A percentile compares a stretch with the other conserved stretches of the same genome.
phyloP scores from a whole-genome alignment of 2,888 invertebrate genomes.

The Chymomyza procnemis region DNA sequence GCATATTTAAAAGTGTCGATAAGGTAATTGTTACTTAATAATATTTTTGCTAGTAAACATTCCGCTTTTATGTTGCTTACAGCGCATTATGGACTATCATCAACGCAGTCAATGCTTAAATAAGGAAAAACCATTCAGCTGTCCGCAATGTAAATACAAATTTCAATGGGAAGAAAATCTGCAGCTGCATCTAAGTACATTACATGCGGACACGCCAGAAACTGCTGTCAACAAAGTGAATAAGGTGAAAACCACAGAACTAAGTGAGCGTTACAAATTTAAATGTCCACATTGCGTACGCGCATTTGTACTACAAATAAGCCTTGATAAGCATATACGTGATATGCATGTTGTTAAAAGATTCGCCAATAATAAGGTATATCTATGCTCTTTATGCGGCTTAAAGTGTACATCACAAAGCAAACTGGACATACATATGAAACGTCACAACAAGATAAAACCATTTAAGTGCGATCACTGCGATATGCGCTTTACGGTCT shows the following conservation, averaged over 20 bases:
- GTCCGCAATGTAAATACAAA: constrained; percentile 49
- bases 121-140: constrained; percentile 35
- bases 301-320: constrained; percentile 34
- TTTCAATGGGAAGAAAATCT: constrained; percentile 58
- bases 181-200: constrained; percentile 32
- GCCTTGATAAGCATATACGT: constrained; percentile 32
- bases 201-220: constrained; percentile 9
- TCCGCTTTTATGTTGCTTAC: not conserved
- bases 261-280: not conserved
- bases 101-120: constrained; percentile 56
- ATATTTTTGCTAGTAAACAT: not conserved
- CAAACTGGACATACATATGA: constrained; percentile 82
- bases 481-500: constrained; percentile 81
- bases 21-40: constrained; percentile 65
- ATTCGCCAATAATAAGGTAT: constrained; percentile 39
- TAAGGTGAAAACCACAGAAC: not conserved
- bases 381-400: constrained; percentile 80
- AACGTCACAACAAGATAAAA: constrained; percentile 82
- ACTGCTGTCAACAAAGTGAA: not conserved
- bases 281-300: constrained; percentile 36
- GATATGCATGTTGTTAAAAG: constrained; percentile 10
- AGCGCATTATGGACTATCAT: constrained; percentile 7
- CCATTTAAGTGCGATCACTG: constrained; percentile 82
- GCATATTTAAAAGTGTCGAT: constrained; percentile 80
- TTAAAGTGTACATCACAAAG: constrained; percentile 81